Conservation (phyloP, 1,140 invertebrate species). For the Cardiocondyla obscurior region DNA sequence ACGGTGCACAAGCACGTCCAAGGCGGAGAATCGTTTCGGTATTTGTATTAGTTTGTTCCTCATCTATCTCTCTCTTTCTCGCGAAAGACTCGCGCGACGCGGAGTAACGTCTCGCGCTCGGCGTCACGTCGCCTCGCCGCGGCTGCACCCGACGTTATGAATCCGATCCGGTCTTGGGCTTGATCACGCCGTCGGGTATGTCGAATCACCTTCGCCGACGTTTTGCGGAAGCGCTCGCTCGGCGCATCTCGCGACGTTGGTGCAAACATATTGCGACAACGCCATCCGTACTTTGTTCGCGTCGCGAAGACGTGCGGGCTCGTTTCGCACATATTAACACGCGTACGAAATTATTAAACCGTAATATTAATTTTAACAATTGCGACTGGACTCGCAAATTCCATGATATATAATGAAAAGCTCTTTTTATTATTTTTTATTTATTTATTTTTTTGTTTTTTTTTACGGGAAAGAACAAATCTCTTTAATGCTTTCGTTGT, state of each 20-base stretch:
- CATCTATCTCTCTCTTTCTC: slow-evolving; percentile 15
- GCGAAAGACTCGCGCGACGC: background rate
- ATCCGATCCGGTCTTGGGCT: background rate
- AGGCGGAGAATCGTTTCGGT: slow-evolving; percentile 68
- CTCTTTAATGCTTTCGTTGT: background rate
- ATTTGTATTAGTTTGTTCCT: slow-evolving; percentile 65
- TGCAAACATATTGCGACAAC: background rate
- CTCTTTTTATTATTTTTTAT: no score
- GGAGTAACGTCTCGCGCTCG: background rate
- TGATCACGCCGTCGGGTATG: background rate
- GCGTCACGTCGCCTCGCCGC: background rate
- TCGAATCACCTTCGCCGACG: background rate
- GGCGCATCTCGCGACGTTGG: background rate
- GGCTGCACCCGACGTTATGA: background rate
- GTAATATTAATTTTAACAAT: background rate
- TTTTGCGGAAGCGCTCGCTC: background rate
- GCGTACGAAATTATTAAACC: background rate
- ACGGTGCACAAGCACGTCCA: slow-evolving; percentile 19
- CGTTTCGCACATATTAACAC: background rate
- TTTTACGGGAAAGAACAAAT: background rate
- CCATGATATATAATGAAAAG: background rate
- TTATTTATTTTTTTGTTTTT: no score
- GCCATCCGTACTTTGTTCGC: background rate
- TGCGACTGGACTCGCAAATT: no score
- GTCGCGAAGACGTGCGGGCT: background rate